phyloP scores from a whole-genome alignment of 2,797 vertebrate genomes.

The Halcyon leucocephala region DNA sequence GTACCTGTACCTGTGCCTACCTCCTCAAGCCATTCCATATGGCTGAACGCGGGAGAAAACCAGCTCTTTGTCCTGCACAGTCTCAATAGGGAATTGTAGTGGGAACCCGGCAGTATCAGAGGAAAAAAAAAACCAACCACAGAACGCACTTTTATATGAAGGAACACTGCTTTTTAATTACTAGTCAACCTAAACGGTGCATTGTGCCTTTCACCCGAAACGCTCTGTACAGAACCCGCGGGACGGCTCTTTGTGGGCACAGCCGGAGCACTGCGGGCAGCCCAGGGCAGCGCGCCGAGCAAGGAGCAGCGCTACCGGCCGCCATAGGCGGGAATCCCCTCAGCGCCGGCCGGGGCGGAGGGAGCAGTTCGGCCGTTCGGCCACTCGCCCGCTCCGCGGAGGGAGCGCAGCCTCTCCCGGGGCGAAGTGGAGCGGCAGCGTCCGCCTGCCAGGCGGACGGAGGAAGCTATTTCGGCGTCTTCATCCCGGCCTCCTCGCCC shows the following conservation, averaged over 20 bases:
- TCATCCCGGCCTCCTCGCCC: neutral
- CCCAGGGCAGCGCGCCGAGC: neutral
- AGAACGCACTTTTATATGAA: too few species aligned
- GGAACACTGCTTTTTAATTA: neutral
- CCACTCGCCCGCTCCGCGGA: neutral
- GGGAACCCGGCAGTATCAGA: neutral
- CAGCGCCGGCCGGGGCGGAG: neutral
- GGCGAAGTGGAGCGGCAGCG: neutral
- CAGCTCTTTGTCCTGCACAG: neutral
- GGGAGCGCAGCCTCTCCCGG: neutral
- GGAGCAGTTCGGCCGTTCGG: neutral
- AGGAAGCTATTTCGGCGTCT: neutral
- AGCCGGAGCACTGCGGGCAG: rapidly evolving
- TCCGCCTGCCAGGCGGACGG: neutral
- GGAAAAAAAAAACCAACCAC: neutral
- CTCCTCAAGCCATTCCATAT: neutral
- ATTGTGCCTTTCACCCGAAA: neutral
- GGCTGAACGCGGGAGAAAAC: neutral
- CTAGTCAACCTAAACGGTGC: rapidly evolving
- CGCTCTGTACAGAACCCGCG: rapidly evolving
- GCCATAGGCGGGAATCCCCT: neutral
- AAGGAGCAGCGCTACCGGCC: neutral
- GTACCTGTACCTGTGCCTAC: neutral
- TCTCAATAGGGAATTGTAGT: neutral
- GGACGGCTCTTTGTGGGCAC: neutral